phyloP scores from a whole-genome alignment of 2,888 invertebrate genomes.

The Dynastes hyllus region DNA sequence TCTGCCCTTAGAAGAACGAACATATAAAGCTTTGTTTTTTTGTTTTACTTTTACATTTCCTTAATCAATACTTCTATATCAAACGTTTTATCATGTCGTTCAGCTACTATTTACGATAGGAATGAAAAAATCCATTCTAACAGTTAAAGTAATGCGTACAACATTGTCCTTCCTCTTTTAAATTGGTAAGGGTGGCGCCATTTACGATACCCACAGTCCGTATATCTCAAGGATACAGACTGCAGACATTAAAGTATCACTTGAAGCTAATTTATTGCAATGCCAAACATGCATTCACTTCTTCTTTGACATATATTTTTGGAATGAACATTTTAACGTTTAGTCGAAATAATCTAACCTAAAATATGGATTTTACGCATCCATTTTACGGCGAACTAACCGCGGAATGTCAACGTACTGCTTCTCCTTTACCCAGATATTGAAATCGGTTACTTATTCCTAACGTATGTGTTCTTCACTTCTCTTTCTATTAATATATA shows the following conservation, averaged over 20 bases:
- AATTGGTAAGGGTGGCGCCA: conserved; percentile 46
- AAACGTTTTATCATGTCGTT: not conserved
- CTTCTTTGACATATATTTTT: not conserved
- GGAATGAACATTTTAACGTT: no score
- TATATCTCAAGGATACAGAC: conserved; percentile 35
- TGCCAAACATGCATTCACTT: conserved; percentile 10
- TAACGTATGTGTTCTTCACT: not conserved
- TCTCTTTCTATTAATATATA: conserved; percentile 6
- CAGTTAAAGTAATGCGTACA: not conserved
- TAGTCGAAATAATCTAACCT: no score
- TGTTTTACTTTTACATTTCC: no score
- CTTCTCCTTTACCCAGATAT: conserved; percentile 15
- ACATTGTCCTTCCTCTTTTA: conserved; percentile 21
- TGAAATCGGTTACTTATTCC: conserved; percentile 1
- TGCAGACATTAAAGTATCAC: conserved; percentile 49
- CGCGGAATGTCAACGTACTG: conserved; percentile 3
- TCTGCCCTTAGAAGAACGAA: no score
- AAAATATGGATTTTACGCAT: no score
- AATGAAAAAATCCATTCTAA: conserved; percentile 30
- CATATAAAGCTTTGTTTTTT: no score
- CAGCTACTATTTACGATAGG: conserved; percentile 8
- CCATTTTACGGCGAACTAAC: no score
- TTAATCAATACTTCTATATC: no score
- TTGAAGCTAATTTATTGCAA: conserved; percentile 50
- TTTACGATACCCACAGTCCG: conserved; percentile 32